These are phyloP conservation scores for Hyphantria cunea DNA, from an alignment of 1,140 invertebrate species.

Conservation along the genomic window DNA sequence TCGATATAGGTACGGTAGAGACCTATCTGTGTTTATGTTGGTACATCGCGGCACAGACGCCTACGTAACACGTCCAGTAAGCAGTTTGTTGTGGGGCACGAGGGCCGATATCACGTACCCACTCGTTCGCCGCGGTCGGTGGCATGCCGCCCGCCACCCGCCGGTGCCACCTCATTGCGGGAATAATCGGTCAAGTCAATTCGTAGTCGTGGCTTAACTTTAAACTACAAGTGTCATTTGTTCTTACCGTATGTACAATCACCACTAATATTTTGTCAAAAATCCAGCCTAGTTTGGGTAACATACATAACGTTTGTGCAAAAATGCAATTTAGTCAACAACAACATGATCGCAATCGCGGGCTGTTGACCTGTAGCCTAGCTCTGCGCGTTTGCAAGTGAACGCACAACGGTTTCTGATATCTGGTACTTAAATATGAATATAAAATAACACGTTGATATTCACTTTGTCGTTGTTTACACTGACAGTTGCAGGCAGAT, in stretches of 20 bases:
- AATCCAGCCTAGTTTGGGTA: constrained; percentile 20
- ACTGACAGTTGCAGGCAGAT: constrained; percentile 31
- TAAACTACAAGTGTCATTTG: constrained; percentile 10
- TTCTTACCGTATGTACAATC: not conserved
- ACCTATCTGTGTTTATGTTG: constrained; percentile 71
- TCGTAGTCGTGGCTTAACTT: constrained; percentile 33
- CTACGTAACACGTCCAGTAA: constrained; percentile 81
- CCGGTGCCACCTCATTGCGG: constrained; percentile 72
- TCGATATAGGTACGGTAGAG: constrained; percentile 38
- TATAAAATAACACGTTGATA: constrained; percentile 14
- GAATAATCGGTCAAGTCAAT: constrained; percentile 75
- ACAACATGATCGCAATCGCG: constrained; percentile 56
- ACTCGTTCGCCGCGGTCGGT: constrained; percentile 75
- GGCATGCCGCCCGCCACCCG: constrained; percentile 72
- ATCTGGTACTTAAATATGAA: constrained; percentile 42
- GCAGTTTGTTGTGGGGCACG: constrained; percentile 80
- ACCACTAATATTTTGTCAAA: constrained; percentile 1
- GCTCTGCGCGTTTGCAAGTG: constrained; percentile 37
- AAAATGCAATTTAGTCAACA: constrained; percentile 51
- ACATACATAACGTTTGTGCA: constrained; percentile 27
- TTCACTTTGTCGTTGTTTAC: constrained; percentile 11
- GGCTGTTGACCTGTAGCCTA: constrained; percentile 71
- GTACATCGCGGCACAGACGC: constrained; percentile 72
- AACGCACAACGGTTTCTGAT: constrained; percentile 44
- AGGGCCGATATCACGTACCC: constrained; percentile 77